These are phyloP conservation scores for Diarsia mendica DNA, from an alignment of 2,888 invertebrate species.

Conservation along the genomic window DNA sequence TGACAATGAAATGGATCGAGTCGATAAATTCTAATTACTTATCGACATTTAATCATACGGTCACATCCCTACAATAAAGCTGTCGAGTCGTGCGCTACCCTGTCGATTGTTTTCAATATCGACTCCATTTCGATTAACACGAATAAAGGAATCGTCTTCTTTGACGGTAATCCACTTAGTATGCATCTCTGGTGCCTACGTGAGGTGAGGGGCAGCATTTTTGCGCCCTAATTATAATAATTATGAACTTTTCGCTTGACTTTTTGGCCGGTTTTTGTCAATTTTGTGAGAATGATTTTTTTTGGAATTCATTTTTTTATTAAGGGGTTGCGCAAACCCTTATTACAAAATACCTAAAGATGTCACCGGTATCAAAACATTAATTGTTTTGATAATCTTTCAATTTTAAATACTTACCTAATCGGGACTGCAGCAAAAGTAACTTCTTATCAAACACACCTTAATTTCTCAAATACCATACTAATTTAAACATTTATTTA, in stretches of 20 bases:
- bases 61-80: constrained; percentile 70
- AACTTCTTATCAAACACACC: background rate
- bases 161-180: constrained; percentile 83
- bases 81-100: constrained; percentile 86
- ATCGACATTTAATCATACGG: constrained; percentile 65
- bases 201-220: constrained; percentile 79
- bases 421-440: no score
- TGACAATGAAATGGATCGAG: background rate
- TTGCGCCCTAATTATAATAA: constrained; percentile 82
- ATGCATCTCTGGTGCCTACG: constrained; percentile 74
- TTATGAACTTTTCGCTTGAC: constrained; percentile 75
- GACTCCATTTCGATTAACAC: constrained; percentile 87
- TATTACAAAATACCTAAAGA: background rate
- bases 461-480: background rate
- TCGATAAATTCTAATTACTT: constrained; percentile 59
- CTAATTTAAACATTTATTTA: background rate
- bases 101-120: constrained; percentile 90
- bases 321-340: background rate
- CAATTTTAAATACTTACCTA: no score
- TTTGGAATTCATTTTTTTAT: background rate
- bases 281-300: constrained; percentile 24
- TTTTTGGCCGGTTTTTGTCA: constrained; percentile 52
- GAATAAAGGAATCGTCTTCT: constrained; percentile 86
- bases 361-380: no score
- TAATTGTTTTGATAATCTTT: no score